Base-by-base conservation (phyloP, 2,888 invertebrate species). In the Noctua janthina region DNA sequence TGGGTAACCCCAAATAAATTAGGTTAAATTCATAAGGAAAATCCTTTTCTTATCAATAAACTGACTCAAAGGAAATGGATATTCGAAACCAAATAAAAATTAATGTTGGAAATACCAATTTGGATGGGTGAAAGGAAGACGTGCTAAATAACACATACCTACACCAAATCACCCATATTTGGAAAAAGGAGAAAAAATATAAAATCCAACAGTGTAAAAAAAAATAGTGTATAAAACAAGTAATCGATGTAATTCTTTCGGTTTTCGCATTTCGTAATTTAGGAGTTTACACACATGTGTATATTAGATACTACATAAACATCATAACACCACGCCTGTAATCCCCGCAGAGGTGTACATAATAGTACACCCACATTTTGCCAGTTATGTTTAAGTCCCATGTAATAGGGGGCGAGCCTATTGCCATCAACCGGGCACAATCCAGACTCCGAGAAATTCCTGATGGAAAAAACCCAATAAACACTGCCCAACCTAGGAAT, bases 21-120 rank as follows among this genome's bases (percentile, higher is more conserved):
- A 3, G 7, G 6, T 0, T 56, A 39, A 46, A 29, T 8, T 2
- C 15, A 39, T 1, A 17, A 43, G 2, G 29, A 78, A 78, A 2
- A 46, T 54, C 46, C 0, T 66, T 10, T 54, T 11, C 0, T 13
- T 17, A 35, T 56, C n/a, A 49, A 5, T 15, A 7, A 56, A 10
- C 11, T n/a, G 7, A 67, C 39, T n/a, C 8, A n/a, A 35, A 62
- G 43, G 59, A 49, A 79, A 59, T 11, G 29, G 49, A 54, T 54
- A 54, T 20, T 54, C 10, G n/a, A 17, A 43, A 35, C 13, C 8
- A 43, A n/a, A 20, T 17, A 29, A 69, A 67, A 54, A 17, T 62
- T 7, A n/a, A 15, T 51, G 35, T 64, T 35, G 35, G 43, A 20
- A 69, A 80, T n/a, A 54, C 79, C 62, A 51, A 15, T 79, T 69